Evolutionary conservation across 2,888 invertebrate genomes (phyloP).

Genomic region (Hymenopus coronatus): DNA sequence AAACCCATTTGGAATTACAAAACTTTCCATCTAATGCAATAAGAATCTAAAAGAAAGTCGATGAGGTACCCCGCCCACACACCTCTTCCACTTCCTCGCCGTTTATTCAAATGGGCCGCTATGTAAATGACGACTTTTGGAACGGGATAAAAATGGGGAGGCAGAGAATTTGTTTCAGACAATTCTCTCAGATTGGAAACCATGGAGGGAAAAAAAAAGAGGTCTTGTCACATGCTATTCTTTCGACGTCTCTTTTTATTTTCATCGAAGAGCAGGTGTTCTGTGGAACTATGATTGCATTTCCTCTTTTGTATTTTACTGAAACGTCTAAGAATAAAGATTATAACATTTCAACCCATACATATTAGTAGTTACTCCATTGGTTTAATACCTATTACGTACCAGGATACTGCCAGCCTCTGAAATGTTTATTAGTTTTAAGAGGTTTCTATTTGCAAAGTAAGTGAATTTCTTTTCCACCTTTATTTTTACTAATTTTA

Average conservation of each 20-base stretch:
- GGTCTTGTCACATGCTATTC: background rate
- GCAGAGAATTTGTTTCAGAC: background rate
- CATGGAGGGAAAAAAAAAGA: background rate
- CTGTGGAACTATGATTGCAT: background rate
- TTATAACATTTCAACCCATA: background rate
- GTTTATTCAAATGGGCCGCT: background rate
- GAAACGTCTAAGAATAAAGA: background rate
- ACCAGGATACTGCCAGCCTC: no score
- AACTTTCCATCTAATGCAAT: background rate
- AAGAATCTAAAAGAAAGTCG: background rate
- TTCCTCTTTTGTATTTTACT: background rate
- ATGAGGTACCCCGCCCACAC: background rate
- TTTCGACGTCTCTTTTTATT: background rate
- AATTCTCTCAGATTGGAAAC: background rate
- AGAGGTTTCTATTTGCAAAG: no score
- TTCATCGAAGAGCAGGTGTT: background rate
- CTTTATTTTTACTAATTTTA: no score
- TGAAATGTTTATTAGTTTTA: no score
- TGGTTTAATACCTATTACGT: background rate
- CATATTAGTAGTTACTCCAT: background rate
- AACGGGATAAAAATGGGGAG: background rate
- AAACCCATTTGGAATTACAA: background rate
- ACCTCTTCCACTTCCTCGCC: background rate
- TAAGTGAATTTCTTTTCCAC: no score
- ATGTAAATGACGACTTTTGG: background rate